phyloP scores from a whole-genome alignment of 2,797 vertebrate species.

The Pseudochirops corinnae region DNA sequence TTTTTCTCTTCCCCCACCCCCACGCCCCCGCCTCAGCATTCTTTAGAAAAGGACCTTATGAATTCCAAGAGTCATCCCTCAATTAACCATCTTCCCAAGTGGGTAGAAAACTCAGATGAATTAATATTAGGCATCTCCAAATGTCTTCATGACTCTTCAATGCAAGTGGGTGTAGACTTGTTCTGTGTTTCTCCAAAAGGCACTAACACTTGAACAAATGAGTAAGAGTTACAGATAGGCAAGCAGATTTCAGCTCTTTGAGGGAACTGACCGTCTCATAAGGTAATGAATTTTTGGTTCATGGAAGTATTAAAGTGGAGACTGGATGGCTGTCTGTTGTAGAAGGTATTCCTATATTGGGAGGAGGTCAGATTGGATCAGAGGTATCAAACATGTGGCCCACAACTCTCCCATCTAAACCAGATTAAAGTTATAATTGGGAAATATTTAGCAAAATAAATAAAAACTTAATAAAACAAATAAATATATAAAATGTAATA shows the following conservation, averaged over 20 bases:
- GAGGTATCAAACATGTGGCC: background rate
- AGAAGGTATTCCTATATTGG: background rate
- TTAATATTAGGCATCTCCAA: background rate
- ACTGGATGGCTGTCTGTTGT: background rate
- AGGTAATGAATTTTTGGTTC: background rate
- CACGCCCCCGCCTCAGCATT: background rate
- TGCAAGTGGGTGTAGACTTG: background rate
- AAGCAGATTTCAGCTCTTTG: background rate
- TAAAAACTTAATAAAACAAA: background rate
- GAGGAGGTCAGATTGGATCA: background rate
- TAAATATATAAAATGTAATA: background rate
- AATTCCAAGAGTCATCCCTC: background rate
- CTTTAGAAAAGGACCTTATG: background rate
- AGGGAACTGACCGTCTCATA: background rate
- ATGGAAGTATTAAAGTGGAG: background rate
- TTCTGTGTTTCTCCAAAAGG: background rate
- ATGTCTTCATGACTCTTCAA: background rate
- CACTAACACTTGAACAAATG: background rate
- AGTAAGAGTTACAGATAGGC: background rate
- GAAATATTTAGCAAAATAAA: background rate
- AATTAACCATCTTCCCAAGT: background rate
- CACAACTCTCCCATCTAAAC: background rate
- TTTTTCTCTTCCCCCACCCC: no score
- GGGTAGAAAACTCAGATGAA: background rate
- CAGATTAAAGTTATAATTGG: background rate